Percentiles rank a stretch among this genome's conserved stretches.
These are phyloP conservation scores for Venturia canescens DNA, from an alignment of 1,140 invertebrate species.

Conservation along the genomic window DNA sequence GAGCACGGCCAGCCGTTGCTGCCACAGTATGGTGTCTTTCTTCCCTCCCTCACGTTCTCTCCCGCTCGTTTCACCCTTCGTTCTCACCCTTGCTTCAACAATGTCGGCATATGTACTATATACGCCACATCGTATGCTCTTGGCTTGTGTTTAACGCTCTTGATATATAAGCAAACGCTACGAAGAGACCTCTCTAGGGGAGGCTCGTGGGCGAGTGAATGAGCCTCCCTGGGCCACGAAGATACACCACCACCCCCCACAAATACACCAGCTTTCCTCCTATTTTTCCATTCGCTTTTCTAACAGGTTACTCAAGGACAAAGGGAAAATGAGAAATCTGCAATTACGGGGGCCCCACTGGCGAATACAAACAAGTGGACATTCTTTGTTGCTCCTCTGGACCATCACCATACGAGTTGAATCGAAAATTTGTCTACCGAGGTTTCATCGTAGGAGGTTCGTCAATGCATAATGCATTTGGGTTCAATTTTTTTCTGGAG, in stretches of 20 bases:
- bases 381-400: too few species aligned
- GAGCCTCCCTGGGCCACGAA: neutral
- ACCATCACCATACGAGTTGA: too few species aligned
- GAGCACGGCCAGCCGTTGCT: conserved; percentile 34
- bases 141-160: conserved; percentile 43
- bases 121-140: conserved; percentile 23
- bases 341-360: conserved; percentile 53
- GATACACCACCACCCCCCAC: neutral
- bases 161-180: conserved; percentile 45
- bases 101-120: conserved; percentile 26
- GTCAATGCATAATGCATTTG: too few species aligned
- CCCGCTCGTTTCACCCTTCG: conserved; percentile 13
- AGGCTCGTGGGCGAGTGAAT: neutral
- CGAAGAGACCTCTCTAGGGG: conserved; percentile 12
- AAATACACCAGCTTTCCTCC: conserved; percentile 14
- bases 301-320: conserved; percentile 9
- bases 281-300: conserved; percentile 31
- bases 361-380: too few species aligned
- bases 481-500: too few species aligned
- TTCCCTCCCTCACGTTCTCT: conserved; percentile 5
- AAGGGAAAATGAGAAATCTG: conserved; percentile 64
- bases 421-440: too few species aligned
- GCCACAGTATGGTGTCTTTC: conserved; percentile 24
- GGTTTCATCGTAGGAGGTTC: too few species aligned
- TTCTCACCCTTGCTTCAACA: conserved; percentile 17